Base-by-base conservation (phyloP, 2,888 invertebrate species). In the Thecophora atra region DNA sequence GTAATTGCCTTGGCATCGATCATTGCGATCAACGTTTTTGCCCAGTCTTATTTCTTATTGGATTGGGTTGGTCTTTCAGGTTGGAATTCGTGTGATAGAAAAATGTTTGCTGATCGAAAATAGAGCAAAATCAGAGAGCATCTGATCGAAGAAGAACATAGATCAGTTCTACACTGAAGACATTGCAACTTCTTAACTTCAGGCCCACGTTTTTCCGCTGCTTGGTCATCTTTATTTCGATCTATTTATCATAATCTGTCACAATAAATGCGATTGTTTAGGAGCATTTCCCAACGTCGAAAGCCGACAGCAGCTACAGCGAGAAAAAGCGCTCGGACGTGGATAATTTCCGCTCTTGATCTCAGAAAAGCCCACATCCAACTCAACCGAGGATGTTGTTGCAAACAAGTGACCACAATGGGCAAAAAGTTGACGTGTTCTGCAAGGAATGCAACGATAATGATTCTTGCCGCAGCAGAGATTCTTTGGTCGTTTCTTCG, bases 191-290 rank as follows among this genome's bases (percentile, higher is more conserved):
- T n/a, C n/a, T n/a, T n/a, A n/a, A n/a, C n/a, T n/a, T n/a, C n/a
- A n/a, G n/a, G n/a, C n/a, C n/a, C n/a, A n/a, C n/a, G n/a, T n/a
- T n/a, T n/a, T n/a, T n/a, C n/a, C n/a, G n/a, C n/a, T n/a, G n/a
- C n/a, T n/a, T n/a, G n/a, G n/a, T n/a, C n/a, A n/a, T n/a, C n/a
- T n/a, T n/a, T n/a, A n/a, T 42, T 37, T 52, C 56, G 63, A 51
- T 70, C 62, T 70, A 70, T 70, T 70, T 70, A 70, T 70, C 70
- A 70, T 70, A 70, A 70, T 70, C 63, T 63, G 63, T 70, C 70
- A 70, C 37, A 70, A 70, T 47, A 63, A 54, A 63, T 69, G 30
- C 63, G 62, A 70, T 69, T 69, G 60, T 69, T 37, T 21, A 52
- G 30, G 17, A 70, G 52, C 52, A 63, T 63, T 70, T 63, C 24